A percentile compares a stretch with the other conserved stretches of the same genome.
Conservation (phyloP, 2,797 vertebrate genomes). For the Sebastiscus albofasciatus region DNA sequence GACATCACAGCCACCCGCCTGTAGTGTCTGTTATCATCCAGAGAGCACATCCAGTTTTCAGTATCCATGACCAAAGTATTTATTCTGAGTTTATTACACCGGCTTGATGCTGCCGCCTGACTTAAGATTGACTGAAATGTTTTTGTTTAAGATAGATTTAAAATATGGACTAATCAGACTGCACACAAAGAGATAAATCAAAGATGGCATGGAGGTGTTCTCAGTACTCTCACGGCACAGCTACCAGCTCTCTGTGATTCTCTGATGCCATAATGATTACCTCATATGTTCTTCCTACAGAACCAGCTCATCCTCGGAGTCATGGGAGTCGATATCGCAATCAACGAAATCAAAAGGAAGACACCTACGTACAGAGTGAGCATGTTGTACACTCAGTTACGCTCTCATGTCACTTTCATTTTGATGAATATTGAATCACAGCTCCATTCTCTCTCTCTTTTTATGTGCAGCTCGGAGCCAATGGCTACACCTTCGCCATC, state of each 20-base stretch:
- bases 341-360: conserved; percentile 96
- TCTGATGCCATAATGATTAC: background rate
- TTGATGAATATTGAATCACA: background rate
- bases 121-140: background rate
- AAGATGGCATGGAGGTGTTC: conserved; percentile 29
- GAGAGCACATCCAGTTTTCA: conserved; percentile 31
- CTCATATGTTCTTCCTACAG: conserved; percentile 72
- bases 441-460: background rate
- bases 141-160: conserved; percentile 37
- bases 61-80: conserved; percentile 51
- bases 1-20: conserved; percentile 44
- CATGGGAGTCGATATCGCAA: conserved; percentile 96
- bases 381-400: background rate
- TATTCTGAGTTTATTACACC: conserved; percentile 55
- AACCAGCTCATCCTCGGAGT: conserved; percentile 98
- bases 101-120: conserved; percentile 35
- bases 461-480: conserved; percentile 87
- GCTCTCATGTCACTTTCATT: background rate
- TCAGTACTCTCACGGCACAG: conserved; percentile 3
- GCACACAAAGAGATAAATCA: conserved; percentile 33
- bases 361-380: conserved; percentile 94
- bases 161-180: conserved; percentile 49
- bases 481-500: conserved; percentile 95
- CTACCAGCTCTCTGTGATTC: conserved; percentile 4
- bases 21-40: conserved; percentile 1